A percentile compares a stretch with the other conserved stretches of the same genome.
Evolutionary conservation across 2,888 invertebrate species (phyloP).

Genomic region (Luperina testacea): DNA sequence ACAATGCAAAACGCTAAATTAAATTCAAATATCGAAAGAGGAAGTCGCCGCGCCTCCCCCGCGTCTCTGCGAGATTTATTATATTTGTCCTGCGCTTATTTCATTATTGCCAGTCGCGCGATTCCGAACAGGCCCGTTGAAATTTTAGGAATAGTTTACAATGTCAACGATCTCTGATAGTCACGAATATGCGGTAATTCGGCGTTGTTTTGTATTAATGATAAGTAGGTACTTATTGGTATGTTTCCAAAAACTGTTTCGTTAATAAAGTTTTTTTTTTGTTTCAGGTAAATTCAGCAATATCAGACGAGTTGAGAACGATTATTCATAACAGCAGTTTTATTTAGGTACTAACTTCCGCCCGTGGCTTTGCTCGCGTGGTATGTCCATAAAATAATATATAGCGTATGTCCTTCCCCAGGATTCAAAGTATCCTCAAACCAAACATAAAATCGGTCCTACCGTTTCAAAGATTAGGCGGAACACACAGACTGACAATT

Average conservation of each 20-base stretch:
- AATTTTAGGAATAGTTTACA: constrained; percentile 77
- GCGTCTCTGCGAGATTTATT: constrained; percentile 89
- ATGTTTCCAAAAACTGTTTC: constrained; percentile 18
- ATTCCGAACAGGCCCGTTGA: constrained; percentile 78
- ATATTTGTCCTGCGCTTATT: constrained; percentile 90
- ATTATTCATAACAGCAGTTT: neutral
- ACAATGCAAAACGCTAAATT: constrained; percentile 87
- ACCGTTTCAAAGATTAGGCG: too few species aligned
- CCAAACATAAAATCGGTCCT: too few species aligned
- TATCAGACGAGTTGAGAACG: neutral
- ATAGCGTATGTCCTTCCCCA: too few species aligned
- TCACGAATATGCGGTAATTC: constrained; percentile 58
- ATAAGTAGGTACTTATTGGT: neutral
- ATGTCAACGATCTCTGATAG: constrained; percentile 65
- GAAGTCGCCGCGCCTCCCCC: constrained; percentile 87
- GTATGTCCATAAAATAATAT: too few species aligned
- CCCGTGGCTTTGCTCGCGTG: too few species aligned
- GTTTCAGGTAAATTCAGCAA: constrained; percentile 74
- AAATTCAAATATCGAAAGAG: constrained; percentile 90
- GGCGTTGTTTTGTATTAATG: constrained; percentile 35
- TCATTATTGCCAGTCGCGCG: constrained; percentile 87
- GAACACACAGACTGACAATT: too few species aligned
- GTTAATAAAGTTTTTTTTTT: constrained; percentile 53
- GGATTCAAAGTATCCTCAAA: too few species aligned
- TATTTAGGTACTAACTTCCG: neutral